Evolutionary conservation across 2,888 invertebrate species (phyloP), one percentile per base, ranked within the genome.

Genomic region (Gastrophysa polygoni): DNA sequence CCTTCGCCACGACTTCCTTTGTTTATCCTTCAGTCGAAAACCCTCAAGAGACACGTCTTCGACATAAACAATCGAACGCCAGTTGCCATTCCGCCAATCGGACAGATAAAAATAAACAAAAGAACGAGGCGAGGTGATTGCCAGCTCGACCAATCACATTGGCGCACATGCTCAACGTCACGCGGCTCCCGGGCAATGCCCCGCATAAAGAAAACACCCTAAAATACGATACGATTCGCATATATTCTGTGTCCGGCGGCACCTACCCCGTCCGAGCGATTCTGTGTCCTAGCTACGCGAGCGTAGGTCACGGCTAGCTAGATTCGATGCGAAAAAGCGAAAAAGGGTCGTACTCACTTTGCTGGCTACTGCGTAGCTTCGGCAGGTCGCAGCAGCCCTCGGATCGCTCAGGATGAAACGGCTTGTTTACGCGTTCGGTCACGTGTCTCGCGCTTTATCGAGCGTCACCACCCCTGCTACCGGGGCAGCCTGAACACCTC

Each of bases 111-210:
- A 69, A 72, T 72, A 73, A 75, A 73, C 73, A 70, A 71, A 72
- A 71, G 68, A 71, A 66, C 57, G 56, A 65, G 64, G 65, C 66
- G 66, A 70, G 64, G 62, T 69, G 69, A 65, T 57, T 61, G 61
- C 63, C 50, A 59, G 61, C 50, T 60, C 68, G 68, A 70, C 76
- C 77, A 77, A 77, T 77, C 67, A 71, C 66, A 68, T 68, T 58
- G 61, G 69, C 75, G 77, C 77, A 77, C 75, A 77, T 75, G 77
- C 77, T 74, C 67, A 38, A 77, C 77, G 77, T 77, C 77, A 77
- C 77, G 76, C 73, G 77, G 74, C 55, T 50, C 69, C 73, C 73
- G 74, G 75, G 73, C 75, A 75, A 75, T 74, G 75, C 75, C 73
- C 76, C 71, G 65, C 58, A 57, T 38, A 60, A 7, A 67, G 66